Evolutionary conservation across 2,113 vertebrate genomes (phyloP).

Genomic region (Cranoglanis bouderius): DNA sequence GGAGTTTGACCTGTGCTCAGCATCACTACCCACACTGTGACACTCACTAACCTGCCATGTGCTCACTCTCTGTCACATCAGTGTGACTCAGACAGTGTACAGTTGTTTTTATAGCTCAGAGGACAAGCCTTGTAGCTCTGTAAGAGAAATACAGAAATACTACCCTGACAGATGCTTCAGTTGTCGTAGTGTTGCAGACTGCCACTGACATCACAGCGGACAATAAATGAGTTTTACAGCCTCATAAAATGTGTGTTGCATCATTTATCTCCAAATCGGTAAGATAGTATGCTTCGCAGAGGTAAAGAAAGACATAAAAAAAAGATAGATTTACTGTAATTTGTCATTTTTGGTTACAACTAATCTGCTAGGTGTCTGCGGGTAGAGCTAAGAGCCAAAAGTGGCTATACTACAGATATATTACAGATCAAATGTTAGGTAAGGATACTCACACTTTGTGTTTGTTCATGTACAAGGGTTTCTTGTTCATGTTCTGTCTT

Average conservation of each 20-base stretch:
- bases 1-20: conserved; percentile 21
- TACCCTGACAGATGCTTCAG: conserved; percentile 1
- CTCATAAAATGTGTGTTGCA: conserved; percentile 16
- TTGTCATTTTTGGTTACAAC: background rate
- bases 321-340: conserved; percentile 7
- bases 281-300: background rate
- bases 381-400: background rate
- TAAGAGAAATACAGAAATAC: background rate
- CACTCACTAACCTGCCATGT: conserved; percentile 28
- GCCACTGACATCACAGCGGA: background rate
- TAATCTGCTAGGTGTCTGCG: background rate
- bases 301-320: conserved; percentile 6
- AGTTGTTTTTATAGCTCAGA: background rate
- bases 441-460: background rate
- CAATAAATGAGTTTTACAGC: conserved; percentile 7
- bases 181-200: background rate
- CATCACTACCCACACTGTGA: conserved; percentile 37
- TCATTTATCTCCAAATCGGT: conserved; percentile 6
- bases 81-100: background rate
- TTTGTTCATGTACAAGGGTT: background rate
- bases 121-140: background rate
- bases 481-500: background rate
- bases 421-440: background rate
- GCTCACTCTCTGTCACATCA: conserved; percentile 26
- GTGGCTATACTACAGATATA: background rate